phyloP scores from a whole-genome alignment of 2,888 invertebrate genomes.

The Opisthograptis luteolata region DNA sequence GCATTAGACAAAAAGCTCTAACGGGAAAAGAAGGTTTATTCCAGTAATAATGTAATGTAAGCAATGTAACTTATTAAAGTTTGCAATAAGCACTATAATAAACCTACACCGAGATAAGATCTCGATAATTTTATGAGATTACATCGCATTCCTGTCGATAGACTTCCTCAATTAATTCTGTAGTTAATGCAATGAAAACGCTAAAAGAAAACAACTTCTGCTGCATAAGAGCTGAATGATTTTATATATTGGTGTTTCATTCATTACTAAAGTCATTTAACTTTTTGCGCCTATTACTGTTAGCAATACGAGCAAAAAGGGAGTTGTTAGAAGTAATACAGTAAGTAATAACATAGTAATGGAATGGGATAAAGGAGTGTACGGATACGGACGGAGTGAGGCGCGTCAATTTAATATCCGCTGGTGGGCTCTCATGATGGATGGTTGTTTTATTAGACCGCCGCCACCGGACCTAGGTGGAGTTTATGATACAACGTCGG shows the following conservation, averaged over 20 bases:
- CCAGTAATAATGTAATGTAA: constrained; percentile 20
- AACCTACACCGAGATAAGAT: constrained; percentile 36
- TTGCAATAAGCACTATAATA: constrained; percentile 22
- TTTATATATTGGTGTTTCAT: constrained; percentile 31
- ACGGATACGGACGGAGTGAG: constrained; percentile 61
- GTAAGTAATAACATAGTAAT: constrained; percentile 59
- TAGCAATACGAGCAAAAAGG: constrained; percentile 36
- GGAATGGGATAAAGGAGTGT: constrained; percentile 63
- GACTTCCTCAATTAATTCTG: constrained; percentile 49
- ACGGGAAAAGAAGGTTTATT: constrained; percentile 15
- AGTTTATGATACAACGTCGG: constrained; percentile 54
- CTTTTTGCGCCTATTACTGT: constrained; percentile 41
- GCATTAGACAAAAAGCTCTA: constrained; percentile 14
- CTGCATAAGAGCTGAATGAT: constrained; percentile 23
- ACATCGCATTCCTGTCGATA: constrained; percentile 41
- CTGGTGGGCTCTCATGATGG: constrained; percentile 68
- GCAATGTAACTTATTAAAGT: constrained; percentile 17
- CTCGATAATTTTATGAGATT: constrained; percentile 49
- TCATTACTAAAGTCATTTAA: constrained; percentile 26
- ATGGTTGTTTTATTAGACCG: constrained; percentile 71
- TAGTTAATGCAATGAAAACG: constrained; percentile 25
- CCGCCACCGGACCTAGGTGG: constrained; percentile 48
- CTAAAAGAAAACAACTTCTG: constrained; percentile 29
- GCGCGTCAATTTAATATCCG: constrained; percentile 81
- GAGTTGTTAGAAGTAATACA: constrained; percentile 40